phyloP scores from a whole-genome alignment of 2,113 vertebrate species.

The Strix uralensis region DNA sequence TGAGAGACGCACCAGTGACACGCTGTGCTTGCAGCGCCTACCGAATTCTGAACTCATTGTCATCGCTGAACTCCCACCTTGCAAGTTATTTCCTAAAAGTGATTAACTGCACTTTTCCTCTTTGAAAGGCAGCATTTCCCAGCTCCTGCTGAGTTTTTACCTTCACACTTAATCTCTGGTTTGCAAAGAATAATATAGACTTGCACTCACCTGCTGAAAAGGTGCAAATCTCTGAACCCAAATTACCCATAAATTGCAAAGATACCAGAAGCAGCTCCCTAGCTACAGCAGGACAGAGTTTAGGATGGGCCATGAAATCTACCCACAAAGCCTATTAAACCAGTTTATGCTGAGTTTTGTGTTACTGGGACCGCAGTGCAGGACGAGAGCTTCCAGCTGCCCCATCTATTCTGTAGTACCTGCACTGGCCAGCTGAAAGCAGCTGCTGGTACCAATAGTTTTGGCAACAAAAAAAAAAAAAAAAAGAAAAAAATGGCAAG shows the following conservation, averaged over 20 bases:
- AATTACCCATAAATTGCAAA: background rate
- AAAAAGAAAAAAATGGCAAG: background rate
- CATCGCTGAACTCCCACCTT: background rate
- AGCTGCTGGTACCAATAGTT: background rate
- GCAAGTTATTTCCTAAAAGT: conserved; percentile 4
- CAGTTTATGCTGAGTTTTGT: background rate
- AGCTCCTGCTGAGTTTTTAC: background rate
- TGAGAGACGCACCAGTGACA: fast-evolving
- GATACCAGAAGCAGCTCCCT: background rate
- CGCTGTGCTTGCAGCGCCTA: background rate
- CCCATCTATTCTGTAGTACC: background rate
- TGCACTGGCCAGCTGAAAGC: background rate
- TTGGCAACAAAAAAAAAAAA: too few species aligned
- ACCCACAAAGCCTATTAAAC: background rate
- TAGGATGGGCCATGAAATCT: background rate
- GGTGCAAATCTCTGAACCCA: background rate
- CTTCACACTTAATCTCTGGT: background rate
- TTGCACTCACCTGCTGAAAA: background rate
- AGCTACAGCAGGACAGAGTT: background rate
- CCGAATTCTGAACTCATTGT: background rate
- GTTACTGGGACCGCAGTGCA: fast-evolving
- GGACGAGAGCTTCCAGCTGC: background rate
- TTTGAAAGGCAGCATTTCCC: background rate
- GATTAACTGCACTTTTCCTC: background rate
- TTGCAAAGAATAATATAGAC: background rate